A percentile compares a stretch with the other conserved stretches of the same genome.
Evolutionary conservation across 2,113 vertebrate genomes (phyloP).

Genomic region (Oryzias celebensis): DNA sequence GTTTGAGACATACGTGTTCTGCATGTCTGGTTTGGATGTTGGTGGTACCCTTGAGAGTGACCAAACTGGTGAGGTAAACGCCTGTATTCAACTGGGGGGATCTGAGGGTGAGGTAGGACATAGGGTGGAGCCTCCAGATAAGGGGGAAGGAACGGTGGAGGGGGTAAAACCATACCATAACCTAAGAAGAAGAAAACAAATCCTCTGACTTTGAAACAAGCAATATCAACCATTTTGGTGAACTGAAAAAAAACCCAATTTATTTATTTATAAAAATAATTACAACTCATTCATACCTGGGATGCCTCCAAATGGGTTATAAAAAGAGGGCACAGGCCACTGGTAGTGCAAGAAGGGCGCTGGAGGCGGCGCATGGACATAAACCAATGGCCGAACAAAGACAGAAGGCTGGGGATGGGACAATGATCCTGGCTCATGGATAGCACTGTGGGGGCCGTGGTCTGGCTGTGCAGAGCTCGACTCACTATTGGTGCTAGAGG

Average conservation of each 20-base stretch:
- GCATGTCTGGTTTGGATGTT: constrained; percentile 35
- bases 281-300: constrained; percentile 54
- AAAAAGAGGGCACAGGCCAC: constrained; percentile 61
- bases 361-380: constrained; percentile 34
- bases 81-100: constrained; percentile 61
- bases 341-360: constrained; percentile 54
- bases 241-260: too few relatives aligned
- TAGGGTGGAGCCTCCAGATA: constrained; percentile 65
- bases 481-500: not conserved
- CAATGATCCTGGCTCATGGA: constrained; percentile 24
- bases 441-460: constrained; percentile 3
- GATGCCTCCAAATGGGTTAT: constrained; percentile 52
- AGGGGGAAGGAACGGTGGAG: constrained; percentile 32
- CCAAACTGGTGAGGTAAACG: constrained; percentile 42
- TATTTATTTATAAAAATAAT: not conserved
- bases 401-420: not conserved
- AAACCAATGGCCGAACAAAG: constrained; percentile 34
- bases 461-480: constrained; percentile 13
- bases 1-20: constrained; percentile 23
- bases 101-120: constrained; percentile 50
- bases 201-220: not conserved
- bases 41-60: not conserved
- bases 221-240: not conserved
- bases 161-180: constrained; percentile 62
- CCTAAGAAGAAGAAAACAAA: constrained; percentile 31